These are phyloP conservation scores for Chloropsis cyanopogon DNA, from an alignment of 2,113 vertebrate genomes.

Conservation along the genomic window DNA sequence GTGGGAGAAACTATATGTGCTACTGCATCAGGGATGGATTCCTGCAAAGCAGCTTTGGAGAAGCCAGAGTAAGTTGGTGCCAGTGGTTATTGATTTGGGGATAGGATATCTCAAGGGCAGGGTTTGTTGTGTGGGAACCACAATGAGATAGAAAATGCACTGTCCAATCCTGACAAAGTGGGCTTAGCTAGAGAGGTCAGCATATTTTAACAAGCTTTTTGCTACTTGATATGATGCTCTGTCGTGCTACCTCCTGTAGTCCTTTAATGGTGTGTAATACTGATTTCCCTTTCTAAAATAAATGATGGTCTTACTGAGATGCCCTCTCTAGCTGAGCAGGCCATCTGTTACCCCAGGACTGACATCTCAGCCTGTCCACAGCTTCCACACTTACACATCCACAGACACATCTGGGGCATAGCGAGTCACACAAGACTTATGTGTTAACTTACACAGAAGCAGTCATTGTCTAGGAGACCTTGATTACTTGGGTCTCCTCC, in stretches of 20 bases:
- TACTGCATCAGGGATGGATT: not conserved
- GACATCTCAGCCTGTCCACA: not conserved
- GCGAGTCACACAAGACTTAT: not conserved
- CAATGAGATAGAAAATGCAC: not conserved
- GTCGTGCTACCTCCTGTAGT: not conserved
- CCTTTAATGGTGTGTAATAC: not conserved
- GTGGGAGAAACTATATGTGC: not conserved
- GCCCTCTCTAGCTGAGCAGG: not conserved
- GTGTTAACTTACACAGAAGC: not conserved
- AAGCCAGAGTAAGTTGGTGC: not conserved
- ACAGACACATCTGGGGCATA: not conserved
- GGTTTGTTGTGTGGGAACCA: not conserved
- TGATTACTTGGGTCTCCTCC: not conserved
- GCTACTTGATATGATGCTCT: not conserved
- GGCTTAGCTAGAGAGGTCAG: not conserved
- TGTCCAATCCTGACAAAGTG: not conserved
- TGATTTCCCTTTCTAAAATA: not conserved
- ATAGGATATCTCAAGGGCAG: not conserved
- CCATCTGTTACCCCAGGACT: not conserved
- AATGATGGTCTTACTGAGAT: not conserved
- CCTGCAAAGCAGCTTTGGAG: not conserved
- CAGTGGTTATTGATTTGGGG: slow-evolving; percentile 2
- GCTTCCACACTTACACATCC: not conserved
- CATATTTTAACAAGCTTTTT: not conserved
- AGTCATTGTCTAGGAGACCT: not conserved